A percentile compares a stretch with the other conserved stretches of the same genome.
Evolutionary conservation across 2,888 invertebrate species (phyloP).

Genomic region (Ecliptopera silaceata): DNA sequence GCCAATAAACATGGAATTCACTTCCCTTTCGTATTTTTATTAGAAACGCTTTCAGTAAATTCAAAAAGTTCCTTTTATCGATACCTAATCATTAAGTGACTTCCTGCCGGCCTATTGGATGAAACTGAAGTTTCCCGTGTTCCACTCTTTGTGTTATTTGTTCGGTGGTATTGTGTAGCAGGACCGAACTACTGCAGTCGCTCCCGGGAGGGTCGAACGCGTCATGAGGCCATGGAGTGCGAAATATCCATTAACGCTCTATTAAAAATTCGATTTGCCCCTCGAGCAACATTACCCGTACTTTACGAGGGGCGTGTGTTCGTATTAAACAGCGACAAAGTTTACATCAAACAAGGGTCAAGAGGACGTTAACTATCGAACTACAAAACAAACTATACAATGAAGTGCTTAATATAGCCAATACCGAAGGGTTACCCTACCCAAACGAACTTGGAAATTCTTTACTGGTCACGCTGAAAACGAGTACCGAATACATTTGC

Average conservation of each 20-base stretch:
- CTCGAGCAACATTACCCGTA: slow-evolving; percentile 56
- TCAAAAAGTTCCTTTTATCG: slow-evolving; percentile 36
- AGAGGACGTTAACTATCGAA: slow-evolving; percentile 56
- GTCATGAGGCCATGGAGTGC: slow-evolving; percentile 43
- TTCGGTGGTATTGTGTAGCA: slow-evolving; percentile 25
- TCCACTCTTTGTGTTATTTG: slow-evolving; percentile 26
- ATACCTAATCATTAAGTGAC: slow-evolving; percentile 37
- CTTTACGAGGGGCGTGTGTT: slow-evolving; percentile 54
- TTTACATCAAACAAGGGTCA: slow-evolving; percentile 59
- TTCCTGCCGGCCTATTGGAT: slow-evolving; percentile 25
- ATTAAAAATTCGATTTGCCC: slow-evolving; percentile 64
- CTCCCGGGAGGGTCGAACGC: slow-evolving; percentile 28
- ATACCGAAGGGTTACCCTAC: slow-evolving; percentile 21
- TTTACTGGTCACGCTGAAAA: slow-evolving; percentile 11
- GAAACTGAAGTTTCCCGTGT: slow-evolving; percentile 21
- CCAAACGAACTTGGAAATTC: slow-evolving; percentile 22
- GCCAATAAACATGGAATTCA: slow-evolving; percentile 47
- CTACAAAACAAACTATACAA: slow-evolving; percentile 50
- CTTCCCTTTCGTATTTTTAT: slow-evolving; percentile 43
- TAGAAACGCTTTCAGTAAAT: slow-evolving; percentile 37
- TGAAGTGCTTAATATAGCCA: slow-evolving; percentile 23
- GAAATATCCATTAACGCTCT: slow-evolving; percentile 58
- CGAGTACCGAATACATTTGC: neutral
- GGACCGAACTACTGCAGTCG: slow-evolving; percentile 22
- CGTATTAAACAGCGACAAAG: slow-evolving; percentile 53